Conservation (phyloP, 2,797 vertebrate species). For the Loris lydekkerianus region DNA sequence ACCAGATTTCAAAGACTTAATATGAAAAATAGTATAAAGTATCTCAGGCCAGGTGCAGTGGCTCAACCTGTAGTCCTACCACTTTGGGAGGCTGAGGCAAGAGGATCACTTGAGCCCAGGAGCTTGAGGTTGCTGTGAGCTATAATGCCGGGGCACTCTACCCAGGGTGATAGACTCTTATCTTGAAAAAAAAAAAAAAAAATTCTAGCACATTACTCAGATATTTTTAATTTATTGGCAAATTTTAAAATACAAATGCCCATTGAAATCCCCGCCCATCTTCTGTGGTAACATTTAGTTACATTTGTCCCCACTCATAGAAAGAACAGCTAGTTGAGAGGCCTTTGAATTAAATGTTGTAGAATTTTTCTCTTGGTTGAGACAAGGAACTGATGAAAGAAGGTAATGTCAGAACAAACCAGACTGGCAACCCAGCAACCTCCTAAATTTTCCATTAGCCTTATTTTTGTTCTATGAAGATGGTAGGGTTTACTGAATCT, state of each 20-base stretch:
- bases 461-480: conserved; percentile 49
- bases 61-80: neutral
- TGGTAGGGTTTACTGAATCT: neutral
- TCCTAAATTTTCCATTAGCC: conserved; percentile 17
- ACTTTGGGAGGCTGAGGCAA: neutral
- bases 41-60: neutral
- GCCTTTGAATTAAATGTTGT: neutral
- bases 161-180: too few species aligned
- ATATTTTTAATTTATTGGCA: conserved; percentile 53
- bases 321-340: neutral
- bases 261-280: neutral
- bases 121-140: neutral
- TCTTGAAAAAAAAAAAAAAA: too few species aligned
- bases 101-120: neutral
- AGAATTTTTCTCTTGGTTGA: conserved; percentile 36
- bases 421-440: neutral
- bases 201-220: neutral
- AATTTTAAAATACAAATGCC: conserved; percentile 1
- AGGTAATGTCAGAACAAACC: conserved; percentile 1
- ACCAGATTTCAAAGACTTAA: neutral
- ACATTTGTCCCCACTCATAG: neutral
- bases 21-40: neutral
- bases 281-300: conserved; percentile 19
- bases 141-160: too few species aligned
- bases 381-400: conserved; percentile 28